Evolutionary conservation across 2,888 invertebrate species (phyloP).

Genomic region (Sacculina carcini): DNA sequence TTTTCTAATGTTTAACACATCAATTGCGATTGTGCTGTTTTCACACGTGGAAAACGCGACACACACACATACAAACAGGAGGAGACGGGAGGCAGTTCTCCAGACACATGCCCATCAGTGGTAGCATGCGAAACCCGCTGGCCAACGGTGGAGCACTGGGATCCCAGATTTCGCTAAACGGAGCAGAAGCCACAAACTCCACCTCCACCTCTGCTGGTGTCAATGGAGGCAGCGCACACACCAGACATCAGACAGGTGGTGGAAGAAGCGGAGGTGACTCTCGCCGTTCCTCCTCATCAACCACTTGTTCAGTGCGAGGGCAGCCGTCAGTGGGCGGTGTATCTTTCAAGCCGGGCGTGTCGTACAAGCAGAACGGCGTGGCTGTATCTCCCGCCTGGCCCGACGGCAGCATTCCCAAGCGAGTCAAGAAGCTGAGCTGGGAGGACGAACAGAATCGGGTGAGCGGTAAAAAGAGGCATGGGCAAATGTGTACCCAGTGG

Average conservation of each 20-base stretch:
- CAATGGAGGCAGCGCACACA: not conserved
- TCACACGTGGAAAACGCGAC: no score
- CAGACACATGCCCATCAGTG: not conserved
- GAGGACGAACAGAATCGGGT: slow-evolving; percentile 27
- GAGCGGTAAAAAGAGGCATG: no score
- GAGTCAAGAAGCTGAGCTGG: slow-evolving; percentile 54
- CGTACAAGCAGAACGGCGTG: no score
- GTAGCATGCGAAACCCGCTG: slow-evolving; percentile 9
- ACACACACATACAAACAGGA: no score
- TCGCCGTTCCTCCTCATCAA: not conserved
- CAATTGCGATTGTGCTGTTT: no score
- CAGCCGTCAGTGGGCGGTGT: no score
- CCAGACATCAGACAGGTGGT: not conserved
- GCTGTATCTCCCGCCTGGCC: slow-evolving; percentile 36
- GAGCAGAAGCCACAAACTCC: not conserved
- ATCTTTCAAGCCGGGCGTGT: not conserved
- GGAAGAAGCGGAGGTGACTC: not conserved
- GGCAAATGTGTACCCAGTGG: no score
- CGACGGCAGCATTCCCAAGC: slow-evolving; percentile 34
- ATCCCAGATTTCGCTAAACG: not conserved
- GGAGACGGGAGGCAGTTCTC: no score
- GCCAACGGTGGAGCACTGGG: slow-evolving; percentile 7
- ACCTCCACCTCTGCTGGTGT: not conserved
- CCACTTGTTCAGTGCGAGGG: not conserved
- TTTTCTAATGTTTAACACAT: no score